A percentile compares a stretch with the other conserved stretches of the same genome.
phyloP scores from a whole-genome alignment of 2,888 invertebrate genomes.

The Clostera curtula region DNA sequence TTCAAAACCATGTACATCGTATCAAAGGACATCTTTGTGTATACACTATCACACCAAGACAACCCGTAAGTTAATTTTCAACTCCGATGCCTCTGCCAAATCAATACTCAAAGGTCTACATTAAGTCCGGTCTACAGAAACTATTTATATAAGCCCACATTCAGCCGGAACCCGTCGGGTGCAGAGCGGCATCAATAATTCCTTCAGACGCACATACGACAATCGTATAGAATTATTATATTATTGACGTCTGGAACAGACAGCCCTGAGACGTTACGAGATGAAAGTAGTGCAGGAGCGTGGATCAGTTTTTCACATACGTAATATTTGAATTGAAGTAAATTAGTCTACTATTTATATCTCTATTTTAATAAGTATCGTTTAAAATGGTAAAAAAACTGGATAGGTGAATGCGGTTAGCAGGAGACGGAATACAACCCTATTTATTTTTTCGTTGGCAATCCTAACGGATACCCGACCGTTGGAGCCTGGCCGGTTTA shows the following conservation, averaged over 20 bases:
- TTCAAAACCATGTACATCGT: no score
- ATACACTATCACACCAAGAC: no score
- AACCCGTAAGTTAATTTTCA: conserved; percentile 33
- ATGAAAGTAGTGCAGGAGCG: conserved; percentile 46
- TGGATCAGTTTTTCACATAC: neutral
- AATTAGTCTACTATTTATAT: neutral
- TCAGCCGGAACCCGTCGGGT: conserved; percentile 31
- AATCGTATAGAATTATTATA: conserved; percentile 64
- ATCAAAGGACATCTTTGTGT: no score
- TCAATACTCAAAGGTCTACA: conserved; percentile 39
- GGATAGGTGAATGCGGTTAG: no score
- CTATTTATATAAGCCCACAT: conserved; percentile 54
- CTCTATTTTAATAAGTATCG: neutral
- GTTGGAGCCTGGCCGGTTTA: no score
- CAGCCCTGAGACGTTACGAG: conserved; percentile 64
- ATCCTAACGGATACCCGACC: no score
- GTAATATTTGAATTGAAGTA: neutral
- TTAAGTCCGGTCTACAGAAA: conserved; percentile 40
- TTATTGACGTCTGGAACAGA: conserved; percentile 58
- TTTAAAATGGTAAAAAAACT: no score
- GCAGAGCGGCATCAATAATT: conserved; percentile 65
- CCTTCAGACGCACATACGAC: conserved; percentile 69
- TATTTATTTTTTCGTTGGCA: no score
- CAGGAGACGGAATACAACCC: no score
- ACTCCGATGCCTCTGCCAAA: conserved; percentile 33